Percentiles rank a stretch among this genome's conserved stretches.
Evolutionary conservation across 2,113 vertebrate genomes (phyloP).

Genomic region (Panthera uncia): DNA sequence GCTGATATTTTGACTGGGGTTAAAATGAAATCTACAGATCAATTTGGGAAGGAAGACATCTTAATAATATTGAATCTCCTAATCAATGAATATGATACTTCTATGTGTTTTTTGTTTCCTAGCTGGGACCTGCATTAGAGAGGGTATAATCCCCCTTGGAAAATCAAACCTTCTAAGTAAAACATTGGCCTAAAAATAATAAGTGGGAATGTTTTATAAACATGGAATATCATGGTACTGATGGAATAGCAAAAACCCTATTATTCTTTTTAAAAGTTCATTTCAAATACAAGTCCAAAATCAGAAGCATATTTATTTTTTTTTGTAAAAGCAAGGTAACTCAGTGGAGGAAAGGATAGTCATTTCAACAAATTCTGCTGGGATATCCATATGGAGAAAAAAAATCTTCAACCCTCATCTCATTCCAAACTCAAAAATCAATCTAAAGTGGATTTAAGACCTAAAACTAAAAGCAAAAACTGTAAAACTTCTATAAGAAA

Average conservation of each 20-base stretch:
- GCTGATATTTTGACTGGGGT: not conserved
- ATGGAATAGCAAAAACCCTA: not conserved
- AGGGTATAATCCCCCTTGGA: not conserved
- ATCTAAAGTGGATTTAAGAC: not conserved
- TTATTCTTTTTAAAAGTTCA: not conserved
- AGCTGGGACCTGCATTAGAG: not conserved
- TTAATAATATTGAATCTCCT: not conserved
- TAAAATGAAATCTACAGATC: not conserved
- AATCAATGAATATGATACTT: not conserved
- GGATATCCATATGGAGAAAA: not conserved
- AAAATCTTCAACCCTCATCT: not conserved
- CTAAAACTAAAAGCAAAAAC: conserved; percentile 11
- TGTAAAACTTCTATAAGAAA: conserved; percentile 2
- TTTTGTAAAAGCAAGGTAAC: not conserved
- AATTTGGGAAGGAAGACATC: not conserved
- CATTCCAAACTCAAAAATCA: not conserved
- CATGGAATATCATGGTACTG: not conserved
- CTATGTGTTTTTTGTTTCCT: not conserved
- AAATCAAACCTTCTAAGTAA: not conserved
- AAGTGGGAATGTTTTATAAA: not conserved
- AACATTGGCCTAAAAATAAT: not conserved
- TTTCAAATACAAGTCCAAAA: not conserved
- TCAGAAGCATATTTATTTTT: not conserved
- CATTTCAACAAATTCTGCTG: not conserved
- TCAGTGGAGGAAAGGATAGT: not conserved